Conservation (phyloP, 1,140 invertebrate genomes). For the Sipha flava region DNA sequence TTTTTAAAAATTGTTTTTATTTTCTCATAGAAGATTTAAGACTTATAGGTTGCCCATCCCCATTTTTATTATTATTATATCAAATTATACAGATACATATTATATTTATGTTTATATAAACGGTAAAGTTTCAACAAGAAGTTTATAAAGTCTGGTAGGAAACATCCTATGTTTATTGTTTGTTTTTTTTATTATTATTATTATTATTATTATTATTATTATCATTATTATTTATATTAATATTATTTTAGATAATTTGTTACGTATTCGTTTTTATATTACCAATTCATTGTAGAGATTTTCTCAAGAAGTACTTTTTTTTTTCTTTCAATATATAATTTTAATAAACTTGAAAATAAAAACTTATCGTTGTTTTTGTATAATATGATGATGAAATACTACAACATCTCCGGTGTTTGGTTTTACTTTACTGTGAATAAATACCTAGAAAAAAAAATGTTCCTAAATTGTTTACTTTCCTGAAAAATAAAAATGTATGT, state of each 20-base stretch:
- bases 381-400: no score
- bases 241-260: constrained; percentile 25
- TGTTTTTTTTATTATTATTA: not conserved
- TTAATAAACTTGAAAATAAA: not conserved
- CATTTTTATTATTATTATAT: not conserved
- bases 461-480: constrained; percentile 20
- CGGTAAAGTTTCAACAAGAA: constrained; percentile 1
- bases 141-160: not conserved
- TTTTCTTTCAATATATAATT: not conserved
- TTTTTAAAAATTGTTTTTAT: not conserved
- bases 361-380: no score
- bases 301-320: not conserved
- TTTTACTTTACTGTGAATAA: not conserved
- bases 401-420: not conserved
- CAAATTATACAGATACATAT: not conserved
- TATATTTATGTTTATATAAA: not conserved
- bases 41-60: not conserved
- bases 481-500: not conserved
- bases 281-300: not conserved
- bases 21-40: not conserved
- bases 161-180: not conserved
- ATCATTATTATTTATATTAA: not conserved
- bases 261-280: not conserved
- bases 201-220: not conserved
- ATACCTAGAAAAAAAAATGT: constrained; percentile 13